These are phyloP conservation scores for Trissolcus basalis DNA, from an alignment of 1,140 invertebrate genomes.

Conservation along the genomic window DNA sequence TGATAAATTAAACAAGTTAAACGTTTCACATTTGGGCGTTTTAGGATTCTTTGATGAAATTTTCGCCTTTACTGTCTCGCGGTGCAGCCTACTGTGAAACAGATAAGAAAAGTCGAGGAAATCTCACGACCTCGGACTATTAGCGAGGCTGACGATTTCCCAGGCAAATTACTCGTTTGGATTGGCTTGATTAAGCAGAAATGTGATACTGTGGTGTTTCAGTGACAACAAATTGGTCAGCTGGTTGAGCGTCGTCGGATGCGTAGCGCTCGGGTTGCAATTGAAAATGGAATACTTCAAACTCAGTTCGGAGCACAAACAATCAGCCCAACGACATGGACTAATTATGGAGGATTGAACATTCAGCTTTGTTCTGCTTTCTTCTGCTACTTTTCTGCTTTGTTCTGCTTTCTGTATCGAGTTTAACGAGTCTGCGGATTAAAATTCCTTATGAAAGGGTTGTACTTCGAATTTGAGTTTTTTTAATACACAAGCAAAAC, in stretches of 20 bases:
- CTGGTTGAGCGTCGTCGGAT: constrained; percentile 69
- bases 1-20: background rate
- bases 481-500: no score
- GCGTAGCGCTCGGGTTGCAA: constrained; percentile 65
- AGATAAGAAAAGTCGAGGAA: constrained; percentile 45
- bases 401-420: no score
- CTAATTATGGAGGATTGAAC: no score
- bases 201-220: constrained; percentile 57
- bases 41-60: constrained; percentile 40
- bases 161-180: constrained; percentile 45
- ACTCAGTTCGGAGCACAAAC: constrained; percentile 56
- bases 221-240: constrained; percentile 74
- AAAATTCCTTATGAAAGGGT: no score
- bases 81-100: constrained; percentile 34
- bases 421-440: no score
- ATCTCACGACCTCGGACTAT: constrained; percentile 44
- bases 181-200: constrained; percentile 56
- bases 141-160: constrained; percentile 40
- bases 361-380: no score
- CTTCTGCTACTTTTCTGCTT: no score
- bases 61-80: constrained; percentile 34
- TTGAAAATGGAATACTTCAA: constrained; percentile 65
- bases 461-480: no score
- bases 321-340: constrained; percentile 12
- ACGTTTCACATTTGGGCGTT: no score